A percentile compares a stretch with the other conserved stretches of the same genome.
Evolutionary conservation across 2,113 vertebrate genomes (phyloP).

Genomic region (Oxygymnocypris stewartii): DNA sequence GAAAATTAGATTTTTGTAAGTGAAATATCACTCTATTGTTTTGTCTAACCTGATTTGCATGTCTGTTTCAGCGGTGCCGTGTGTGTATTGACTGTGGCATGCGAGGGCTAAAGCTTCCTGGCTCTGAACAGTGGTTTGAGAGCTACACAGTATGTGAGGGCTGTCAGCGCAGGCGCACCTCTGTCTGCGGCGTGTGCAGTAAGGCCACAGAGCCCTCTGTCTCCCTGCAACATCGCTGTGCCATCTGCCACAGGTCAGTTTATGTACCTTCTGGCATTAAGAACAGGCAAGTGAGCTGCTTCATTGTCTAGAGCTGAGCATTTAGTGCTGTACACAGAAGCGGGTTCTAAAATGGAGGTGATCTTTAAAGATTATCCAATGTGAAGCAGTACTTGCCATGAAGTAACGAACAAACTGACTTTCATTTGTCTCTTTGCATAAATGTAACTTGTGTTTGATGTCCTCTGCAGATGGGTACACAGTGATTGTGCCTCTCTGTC

Average conservation of each 20-base stretch:
- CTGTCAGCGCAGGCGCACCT: constrained; percentile 79
- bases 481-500: constrained; percentile 66
- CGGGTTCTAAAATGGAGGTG: neutral
- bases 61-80: constrained; percentile 81
- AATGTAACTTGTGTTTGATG: constrained; percentile 9
- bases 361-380: constrained; percentile 1
- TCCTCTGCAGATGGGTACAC: constrained; percentile 71
- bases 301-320: neutral
- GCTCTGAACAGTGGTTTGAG: constrained; percentile 82
- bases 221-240: constrained; percentile 75
- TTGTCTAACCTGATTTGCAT: constrained; percentile 21
- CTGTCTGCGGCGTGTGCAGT: constrained; percentile 76
- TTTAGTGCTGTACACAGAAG: neutral
- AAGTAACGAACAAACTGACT: neutral
- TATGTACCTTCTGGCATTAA: neutral
- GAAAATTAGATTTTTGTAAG: constrained; percentile 18
- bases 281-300: neutral
- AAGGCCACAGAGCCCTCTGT: constrained; percentile 73
- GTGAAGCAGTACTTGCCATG: neutral
- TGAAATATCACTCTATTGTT: constrained; percentile 5
- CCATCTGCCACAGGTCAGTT: constrained; percentile 73
- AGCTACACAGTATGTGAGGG: constrained; percentile 82
- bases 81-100: constrained; percentile 85
- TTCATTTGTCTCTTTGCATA: neutral
- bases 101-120: constrained; percentile 72